These are phyloP conservation scores for Tokudaia muenninki DNA, from an alignment of 2,797 vertebrate species.

Conservation along the genomic window DNA sequence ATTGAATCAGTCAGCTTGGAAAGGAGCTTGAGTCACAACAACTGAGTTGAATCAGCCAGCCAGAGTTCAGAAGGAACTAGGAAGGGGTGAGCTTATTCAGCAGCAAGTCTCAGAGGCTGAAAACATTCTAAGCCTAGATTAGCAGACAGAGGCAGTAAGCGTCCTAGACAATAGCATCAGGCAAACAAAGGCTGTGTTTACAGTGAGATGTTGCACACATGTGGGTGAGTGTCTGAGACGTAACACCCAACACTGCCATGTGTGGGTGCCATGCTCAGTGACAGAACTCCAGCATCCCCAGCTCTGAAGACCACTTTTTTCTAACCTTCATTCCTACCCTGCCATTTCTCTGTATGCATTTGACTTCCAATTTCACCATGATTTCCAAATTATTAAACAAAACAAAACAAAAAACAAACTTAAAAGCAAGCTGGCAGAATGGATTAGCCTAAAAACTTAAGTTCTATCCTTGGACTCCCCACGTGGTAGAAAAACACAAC, in stretches of 20 bases:
- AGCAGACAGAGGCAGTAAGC: neutral
- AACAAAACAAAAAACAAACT: neutral
- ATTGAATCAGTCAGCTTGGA: no score
- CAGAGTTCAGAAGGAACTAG: no score
- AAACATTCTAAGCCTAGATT: neutral
- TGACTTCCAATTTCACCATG: neutral
- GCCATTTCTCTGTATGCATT: neutral
- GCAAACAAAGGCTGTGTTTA: neutral
- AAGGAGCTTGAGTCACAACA: no score
- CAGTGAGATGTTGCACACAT: neutral
- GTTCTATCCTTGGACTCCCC: neutral
- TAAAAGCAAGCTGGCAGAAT: neutral
- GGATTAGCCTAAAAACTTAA: neutral
- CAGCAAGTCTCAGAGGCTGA: no score
- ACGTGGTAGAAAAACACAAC: no score
- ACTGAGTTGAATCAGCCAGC: no score
- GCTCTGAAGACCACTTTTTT: neutral
- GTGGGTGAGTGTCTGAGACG: neutral
- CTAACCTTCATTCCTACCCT: neutral
- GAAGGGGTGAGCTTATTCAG: no score
- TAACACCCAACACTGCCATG: neutral
- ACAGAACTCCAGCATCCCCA: neutral
- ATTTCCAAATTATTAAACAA: neutral
- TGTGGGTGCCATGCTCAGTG: rapidly evolving
- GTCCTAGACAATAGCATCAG: neutral